phyloP scores from a whole-genome alignment of 2,113 vertebrate genomes.

The Hyperopisus bebe region DNA sequence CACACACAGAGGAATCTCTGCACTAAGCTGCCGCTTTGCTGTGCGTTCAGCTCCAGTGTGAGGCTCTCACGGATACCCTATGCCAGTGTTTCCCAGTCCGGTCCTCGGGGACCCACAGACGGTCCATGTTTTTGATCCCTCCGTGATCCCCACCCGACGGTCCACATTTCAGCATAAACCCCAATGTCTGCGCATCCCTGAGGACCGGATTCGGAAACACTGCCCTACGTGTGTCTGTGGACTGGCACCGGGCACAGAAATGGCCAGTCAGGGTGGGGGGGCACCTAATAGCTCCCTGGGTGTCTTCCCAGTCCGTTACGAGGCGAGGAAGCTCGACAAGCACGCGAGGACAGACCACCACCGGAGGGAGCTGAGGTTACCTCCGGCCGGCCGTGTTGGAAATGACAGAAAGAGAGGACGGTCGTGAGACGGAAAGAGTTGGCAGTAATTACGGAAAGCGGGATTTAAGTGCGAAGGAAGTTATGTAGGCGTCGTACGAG shows the following conservation, averaged over 20 bases:
- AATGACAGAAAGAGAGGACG: not conserved
- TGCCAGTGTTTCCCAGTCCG: too few relatives aligned
- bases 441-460: not conserved
- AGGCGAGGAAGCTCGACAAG: not conserved
- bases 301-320: not conserved
- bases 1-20: not conserved
- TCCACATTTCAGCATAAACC: not conserved
- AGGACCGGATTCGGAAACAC: too few relatives aligned
- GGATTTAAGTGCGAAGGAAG: too few relatives aligned
- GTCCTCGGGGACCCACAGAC: too few relatives aligned
- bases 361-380: not conserved
- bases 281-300: not conserved
- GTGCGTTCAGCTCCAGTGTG: slow-evolving; percentile 17
- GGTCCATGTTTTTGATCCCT: too few relatives aligned
- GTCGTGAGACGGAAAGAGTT: not conserved
- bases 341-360: not conserved
- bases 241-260: not conserved
- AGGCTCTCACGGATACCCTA: slow-evolving; percentile 31
- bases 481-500: not conserved
- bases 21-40: not conserved
- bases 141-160: too few relatives aligned
- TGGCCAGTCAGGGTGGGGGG: not conserved
- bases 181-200: not conserved
- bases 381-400: not conserved
- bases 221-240: not conserved